Evolutionary conservation across 2,888 invertebrate genomes (phyloP), one percentile per base, ranked within the genome.

Genomic region (Lithosia quadra): DNA sequence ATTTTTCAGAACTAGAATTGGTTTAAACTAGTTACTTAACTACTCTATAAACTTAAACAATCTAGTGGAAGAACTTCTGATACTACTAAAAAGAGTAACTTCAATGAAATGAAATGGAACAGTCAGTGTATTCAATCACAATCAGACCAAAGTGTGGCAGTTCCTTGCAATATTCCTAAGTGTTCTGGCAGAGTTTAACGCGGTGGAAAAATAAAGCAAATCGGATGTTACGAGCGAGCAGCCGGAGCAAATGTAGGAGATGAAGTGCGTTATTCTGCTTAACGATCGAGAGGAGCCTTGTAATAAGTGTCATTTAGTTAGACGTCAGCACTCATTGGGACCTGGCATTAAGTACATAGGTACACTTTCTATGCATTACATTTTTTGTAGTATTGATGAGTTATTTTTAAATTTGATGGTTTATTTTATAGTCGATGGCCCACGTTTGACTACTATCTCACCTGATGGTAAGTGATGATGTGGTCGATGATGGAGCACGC

Each of bases 221-320:
- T 76, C 60, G 65, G 56, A 59, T 22, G 69, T 66, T 69, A 58
- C 36, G n/a, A 60, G 43, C 36, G 56, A 59, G 15, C 58, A 63
- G 61, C 28, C 57, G 62, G 28, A 57, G 64, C 59, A 69, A 67
- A 72, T 71, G 63, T 69, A 68, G 53, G 62, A 69, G 65, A 67
- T 73, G 72, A 75, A 59, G 69, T 49, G 67, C 73, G 70, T 71
- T 67, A 61, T 74, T 68, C 39, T 59, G 34, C 15, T 21, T 61
- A 68, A 71, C 68, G 73, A 65, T 66, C 34, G 68, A 62, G 66
- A 55, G 57, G 58, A 56, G 53, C 22, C 62, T 67, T 60, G 64
- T 71, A 69, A 70, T 73, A 78, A 75, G 67, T 69, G 65, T 62
- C 67, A 71, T 78, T 66, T 76, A 74, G 66, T 24, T 53, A 11